Percentiles rank a stretch among this genome's conserved stretches.
Conservation (phyloP, 2,888 invertebrate genomes). For the Mylabris sibirica region DNA sequence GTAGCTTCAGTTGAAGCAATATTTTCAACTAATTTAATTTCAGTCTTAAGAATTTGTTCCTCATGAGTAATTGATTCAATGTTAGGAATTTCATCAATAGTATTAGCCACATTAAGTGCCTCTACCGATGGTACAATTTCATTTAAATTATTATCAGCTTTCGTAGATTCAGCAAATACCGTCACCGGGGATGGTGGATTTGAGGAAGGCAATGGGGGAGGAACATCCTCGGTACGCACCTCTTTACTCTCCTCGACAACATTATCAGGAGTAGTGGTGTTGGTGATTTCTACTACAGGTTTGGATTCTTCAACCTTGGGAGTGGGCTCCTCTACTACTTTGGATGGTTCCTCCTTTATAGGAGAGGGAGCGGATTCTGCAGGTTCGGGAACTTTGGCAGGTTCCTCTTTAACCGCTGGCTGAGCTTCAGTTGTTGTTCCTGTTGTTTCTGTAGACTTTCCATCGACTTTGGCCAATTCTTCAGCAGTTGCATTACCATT, state of each 20-base stretch:
- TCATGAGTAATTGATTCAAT: slow-evolving; percentile 26
- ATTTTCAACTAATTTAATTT: slow-evolving; percentile 24
- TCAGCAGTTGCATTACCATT: slow-evolving; percentile 41
- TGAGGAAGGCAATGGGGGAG: slow-evolving; percentile 77
- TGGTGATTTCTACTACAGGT: slow-evolving; percentile 35
- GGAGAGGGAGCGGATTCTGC: slow-evolving; percentile 43
- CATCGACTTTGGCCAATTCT: slow-evolving; percentile 37
- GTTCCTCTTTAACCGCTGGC: slow-evolving; percentile 30
- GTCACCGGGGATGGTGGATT: slow-evolving; percentile 79
- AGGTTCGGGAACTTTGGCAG: slow-evolving; percentile 38
- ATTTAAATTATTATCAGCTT: slow-evolving; percentile 61
- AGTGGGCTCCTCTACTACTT: slow-evolving; percentile 41
- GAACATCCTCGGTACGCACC: slow-evolving; percentile 72
- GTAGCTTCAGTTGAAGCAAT: slow-evolving; percentile 22
- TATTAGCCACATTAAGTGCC: slow-evolving; percentile 16
- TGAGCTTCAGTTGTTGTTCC: slow-evolving; percentile 36
- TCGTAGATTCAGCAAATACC: slow-evolving; percentile 75
- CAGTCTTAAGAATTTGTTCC: slow-evolving; percentile 27
- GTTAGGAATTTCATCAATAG: slow-evolving; percentile 15
- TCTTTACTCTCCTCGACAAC: slow-evolving; percentile 56
- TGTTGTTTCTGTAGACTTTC: slow-evolving; percentile 33
- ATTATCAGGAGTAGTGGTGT: slow-evolving; percentile 11
- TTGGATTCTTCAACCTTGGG: slow-evolving; percentile 44
- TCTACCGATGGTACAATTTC: not conserved
- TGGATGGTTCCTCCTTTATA: slow-evolving; percentile 43